Base-by-base conservation (phyloP, 2,797 vertebrate genomes). In the Emydoidea blandingii region DNA sequence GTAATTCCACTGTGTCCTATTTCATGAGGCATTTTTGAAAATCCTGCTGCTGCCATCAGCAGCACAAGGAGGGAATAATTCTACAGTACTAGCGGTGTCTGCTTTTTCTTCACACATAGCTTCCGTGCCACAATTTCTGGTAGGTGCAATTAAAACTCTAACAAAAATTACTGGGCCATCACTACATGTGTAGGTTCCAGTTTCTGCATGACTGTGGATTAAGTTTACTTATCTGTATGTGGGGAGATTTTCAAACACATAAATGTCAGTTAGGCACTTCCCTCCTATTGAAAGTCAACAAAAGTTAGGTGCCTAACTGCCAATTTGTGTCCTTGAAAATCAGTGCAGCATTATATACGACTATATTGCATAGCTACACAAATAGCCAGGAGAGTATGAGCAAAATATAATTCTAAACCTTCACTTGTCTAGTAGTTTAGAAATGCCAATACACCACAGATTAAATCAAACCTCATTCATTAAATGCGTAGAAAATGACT, bases 381-480 rank as follows among this genome's bases (percentile, higher is more conserved):
- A 49, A 50, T 16, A 79, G 29, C 15, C 72, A 79, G 47, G 44
- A 16, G 56, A 18, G 89, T 65, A 74, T 31, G 50, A 41, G 53
- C 34, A 21, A 56, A 79, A 72, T 50, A 59, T 44, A 41, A 31
- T 79, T 65, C 54, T 86, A 15, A 44, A 15, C 31, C n/a, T 52
- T 74, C n/a, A 41, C 52, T 84, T 80, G 44, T 54, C 78, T 76
- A 25, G 7, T 49, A 27, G 47, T 50, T 50, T 50, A 16, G 88
- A 88, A 82, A 84, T 52, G 10, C 41, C 76, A 65, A 34, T 27
- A 57, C 57, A 44, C 37, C 37, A 56, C 44, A 44, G 56, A 37
- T 91, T 80, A 92, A 90, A 92, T n/a, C 34, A 72, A 87, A 83
- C 47, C 56, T 87, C 81, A 90, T 85, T 56, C 68, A 88, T 85